Percentiles rank a stretch among this genome's conserved stretches.
phyloP scores from a whole-genome alignment of 2,113 vertebrate genomes.

The Coregonus clupeaformis region DNA sequence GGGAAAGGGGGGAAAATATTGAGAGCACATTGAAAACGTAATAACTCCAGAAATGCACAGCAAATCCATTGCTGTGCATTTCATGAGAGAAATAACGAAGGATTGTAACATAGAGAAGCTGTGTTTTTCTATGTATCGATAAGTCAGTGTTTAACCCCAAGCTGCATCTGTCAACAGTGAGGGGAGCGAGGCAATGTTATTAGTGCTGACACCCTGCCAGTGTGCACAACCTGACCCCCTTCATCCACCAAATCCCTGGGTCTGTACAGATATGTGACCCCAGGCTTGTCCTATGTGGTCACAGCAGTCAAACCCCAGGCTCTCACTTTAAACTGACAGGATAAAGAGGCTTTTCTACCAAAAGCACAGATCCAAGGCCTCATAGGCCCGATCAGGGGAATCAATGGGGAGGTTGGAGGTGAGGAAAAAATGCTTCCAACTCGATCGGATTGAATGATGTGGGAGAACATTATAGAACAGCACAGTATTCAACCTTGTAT shows the following conservation, averaged over 20 bases:
- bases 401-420: not conserved
- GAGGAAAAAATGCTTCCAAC: not conserved
- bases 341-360: not conserved
- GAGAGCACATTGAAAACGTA: not conserved
- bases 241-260: conserved; percentile 16
- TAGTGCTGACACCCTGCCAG: conserved; percentile 15
- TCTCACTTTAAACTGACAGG: not conserved
- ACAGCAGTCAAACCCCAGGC: not conserved
- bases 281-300: not conserved
- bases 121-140: conserved; percentile 16
- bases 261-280: conserved; percentile 22
- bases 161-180: conserved; percentile 15
- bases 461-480: too few species aligned
- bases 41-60: not conserved
- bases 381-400: conserved; percentile 1
- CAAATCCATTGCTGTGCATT: not conserved
- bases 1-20: not conserved
- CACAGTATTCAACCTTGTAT: too few species aligned
- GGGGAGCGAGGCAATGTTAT: conserved; percentile 10
- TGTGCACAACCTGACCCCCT: conserved; percentile 13
- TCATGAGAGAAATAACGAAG: not conserved
- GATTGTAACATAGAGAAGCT: conserved; percentile 3
- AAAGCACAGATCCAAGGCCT: not conserved
- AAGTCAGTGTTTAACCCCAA: conserved; percentile 20
- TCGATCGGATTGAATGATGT: not conserved